phyloP scores from a whole-genome alignment of 1,140 invertebrate genomes.

The Brachionus rubens region DNA sequence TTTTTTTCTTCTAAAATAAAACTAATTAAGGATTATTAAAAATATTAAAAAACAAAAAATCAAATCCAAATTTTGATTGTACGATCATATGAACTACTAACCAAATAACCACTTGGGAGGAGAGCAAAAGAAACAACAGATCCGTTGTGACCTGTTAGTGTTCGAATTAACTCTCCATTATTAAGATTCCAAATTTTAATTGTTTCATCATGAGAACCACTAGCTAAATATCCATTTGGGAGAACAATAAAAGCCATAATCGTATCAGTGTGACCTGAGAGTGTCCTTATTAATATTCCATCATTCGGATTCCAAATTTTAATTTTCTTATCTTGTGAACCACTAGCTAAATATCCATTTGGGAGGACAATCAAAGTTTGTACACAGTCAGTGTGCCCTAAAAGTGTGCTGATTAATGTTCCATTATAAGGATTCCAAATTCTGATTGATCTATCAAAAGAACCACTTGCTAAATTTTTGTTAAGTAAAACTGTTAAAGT shows the following conservation, averaged over 20 bases:
- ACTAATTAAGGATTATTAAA: too few species aligned
- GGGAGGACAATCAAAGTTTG: constrained; percentile 63
- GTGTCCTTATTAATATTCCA: not conserved
- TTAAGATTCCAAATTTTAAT: constrained; percentile 62
- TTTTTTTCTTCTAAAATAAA: too few species aligned
- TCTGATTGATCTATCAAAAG: constrained; percentile 63
- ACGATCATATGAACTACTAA: constrained; percentile 5
- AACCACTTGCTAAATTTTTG: constrained; percentile 62
- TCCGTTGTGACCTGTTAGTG: constrained; percentile 62
- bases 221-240: constrained; percentile 54
- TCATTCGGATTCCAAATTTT: constrained; percentile 1
- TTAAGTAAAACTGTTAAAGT: constrained; percentile 62
- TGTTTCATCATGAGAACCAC: constrained; percentile 62
- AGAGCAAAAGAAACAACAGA: constrained; percentile 52
- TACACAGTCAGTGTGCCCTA: constrained; percentile 53
- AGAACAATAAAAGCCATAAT: not conserved
- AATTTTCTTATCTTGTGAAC: not conserved
- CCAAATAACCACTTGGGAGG: not conserved
- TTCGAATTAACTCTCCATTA: constrained; percentile 52
- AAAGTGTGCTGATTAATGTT: constrained; percentile 64
- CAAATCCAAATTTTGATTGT: constrained; percentile 34
- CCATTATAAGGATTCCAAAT: constrained; percentile 65
- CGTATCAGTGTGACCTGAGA: not conserved
- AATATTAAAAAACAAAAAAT: too few species aligned
- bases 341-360: constrained; percentile 51